Evolutionary conservation across 2,113 vertebrate species (phyloP), one percentile per base, ranked within the genome.

Genomic region (Acrocephalus kingi): DNA sequence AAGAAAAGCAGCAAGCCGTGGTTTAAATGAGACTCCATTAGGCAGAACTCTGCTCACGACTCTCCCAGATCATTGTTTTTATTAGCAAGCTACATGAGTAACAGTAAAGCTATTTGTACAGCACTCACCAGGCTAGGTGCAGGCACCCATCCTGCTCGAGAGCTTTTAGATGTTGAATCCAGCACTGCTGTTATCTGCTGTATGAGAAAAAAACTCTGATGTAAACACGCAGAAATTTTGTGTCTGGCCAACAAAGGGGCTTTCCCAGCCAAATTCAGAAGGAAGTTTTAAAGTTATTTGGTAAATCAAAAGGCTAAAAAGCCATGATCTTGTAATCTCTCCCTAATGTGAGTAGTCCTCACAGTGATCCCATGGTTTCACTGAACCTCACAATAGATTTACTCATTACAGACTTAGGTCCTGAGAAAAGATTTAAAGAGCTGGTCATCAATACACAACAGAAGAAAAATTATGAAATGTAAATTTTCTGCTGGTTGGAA

Each of bases 201-300:
- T 89, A 49, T 37, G 56, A 90, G 61, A 45, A 20, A 33, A 62
- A 39, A 20, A 13, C 35, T 1, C 23, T 33, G 19, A 37, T 15
- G 46, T 58, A 95, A 97, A 94, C 77, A 51, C 92, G 93, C 64
- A 76, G 92, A 97, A 98, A 95, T 92, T 28, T 56, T 90, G 81
- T 79, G 83, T 93, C 88, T 94, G 94, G 92, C 63, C 92, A 96
- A 82, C 51, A 97, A 97, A 96, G 72, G 62, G 87, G 55, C 17
- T 90, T 96, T 83, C 78, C 69, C 35, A 91, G 93, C 67, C 96
- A 93, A 97, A 97, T 94, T 68, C 51, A 59, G 84, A 96, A 95
- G 46, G 89, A 96, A 89, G 35, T 76, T 84, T 97, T 80, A 88
- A 95, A 97, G 67, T 95, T 84, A 56, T 58, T 82, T 82, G 51